These are phyloP conservation scores for Gallinago stenura DNA, from an alignment of 2,797 vertebrate genomes.

Conservation along the genomic window DNA sequence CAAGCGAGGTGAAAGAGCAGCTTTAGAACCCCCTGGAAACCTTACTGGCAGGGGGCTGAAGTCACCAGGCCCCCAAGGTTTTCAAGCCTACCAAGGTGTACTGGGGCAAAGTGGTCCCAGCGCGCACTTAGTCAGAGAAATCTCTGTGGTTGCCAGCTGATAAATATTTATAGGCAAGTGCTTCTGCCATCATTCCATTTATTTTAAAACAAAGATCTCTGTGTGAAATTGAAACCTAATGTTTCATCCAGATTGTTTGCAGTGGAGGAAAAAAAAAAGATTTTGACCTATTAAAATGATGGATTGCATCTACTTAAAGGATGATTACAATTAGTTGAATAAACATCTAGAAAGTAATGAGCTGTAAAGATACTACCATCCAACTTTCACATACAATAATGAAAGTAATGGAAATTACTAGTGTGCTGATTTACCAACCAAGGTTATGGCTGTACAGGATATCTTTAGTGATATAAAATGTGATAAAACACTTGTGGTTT, in stretches of 20 bases:
- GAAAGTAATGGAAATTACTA: not conserved
- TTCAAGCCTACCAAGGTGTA: not conserved
- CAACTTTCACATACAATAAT: not conserved
- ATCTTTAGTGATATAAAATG: not conserved
- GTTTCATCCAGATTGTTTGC: not conserved
- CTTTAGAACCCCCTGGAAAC: not conserved
- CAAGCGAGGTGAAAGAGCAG: not conserved
- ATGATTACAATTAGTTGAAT: slow-evolving; percentile 50
- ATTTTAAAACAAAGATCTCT: slow-evolving; percentile 21
- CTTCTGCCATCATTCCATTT: not conserved
- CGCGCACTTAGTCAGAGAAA: not conserved
- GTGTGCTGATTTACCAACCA: not conserved
- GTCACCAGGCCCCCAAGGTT: not conserved
- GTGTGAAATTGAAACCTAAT: not conserved
- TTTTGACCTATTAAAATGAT: slow-evolving; percentile 19
- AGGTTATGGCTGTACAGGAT: not conserved
- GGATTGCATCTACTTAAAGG: slow-evolving; percentile 16
- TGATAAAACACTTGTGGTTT: not conserved
- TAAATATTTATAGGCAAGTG: not conserved
- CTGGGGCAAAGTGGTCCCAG: not conserved
- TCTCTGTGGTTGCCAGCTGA: not conserved
- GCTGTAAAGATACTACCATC: not conserved
- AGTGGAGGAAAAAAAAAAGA: not conserved
- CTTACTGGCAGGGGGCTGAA: not conserved
- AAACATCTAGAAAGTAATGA: slow-evolving; percentile 48